Conservation (phyloP, 2,113 vertebrate species). For the human (Homo sapiens) region DNA sequence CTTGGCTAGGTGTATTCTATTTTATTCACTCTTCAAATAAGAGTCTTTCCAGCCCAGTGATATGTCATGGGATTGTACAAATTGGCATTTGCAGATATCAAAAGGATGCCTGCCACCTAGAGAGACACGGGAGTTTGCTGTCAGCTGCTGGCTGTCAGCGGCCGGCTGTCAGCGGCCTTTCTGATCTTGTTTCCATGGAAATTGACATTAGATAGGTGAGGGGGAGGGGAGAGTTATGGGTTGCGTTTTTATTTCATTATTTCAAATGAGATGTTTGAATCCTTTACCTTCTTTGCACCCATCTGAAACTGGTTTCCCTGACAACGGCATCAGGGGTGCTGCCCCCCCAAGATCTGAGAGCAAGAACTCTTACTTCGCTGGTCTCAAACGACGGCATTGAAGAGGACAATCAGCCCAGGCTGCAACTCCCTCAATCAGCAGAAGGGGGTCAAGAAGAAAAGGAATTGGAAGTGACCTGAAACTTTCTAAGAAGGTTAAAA, state of each 20-base stretch:
- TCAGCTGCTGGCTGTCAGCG: constrained; percentile 36
- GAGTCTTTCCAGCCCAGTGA: constrained; percentile 37
- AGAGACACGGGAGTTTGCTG: constrained; percentile 15
- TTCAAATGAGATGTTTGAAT: constrained; percentile 63
- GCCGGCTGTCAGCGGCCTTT: constrained; percentile 25
- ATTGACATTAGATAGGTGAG: constrained; percentile 59
- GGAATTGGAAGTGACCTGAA: constrained; percentile 21
- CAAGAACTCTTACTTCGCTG: neutral
- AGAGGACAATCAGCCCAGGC: neutral
- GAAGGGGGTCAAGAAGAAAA: neutral
- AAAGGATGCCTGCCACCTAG: constrained; percentile 36
- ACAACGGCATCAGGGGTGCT: constrained; percentile 32
- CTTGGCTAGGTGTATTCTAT: constrained; percentile 3
- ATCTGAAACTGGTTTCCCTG: constrained; percentile 57
- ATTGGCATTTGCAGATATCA: constrained; percentile 64
- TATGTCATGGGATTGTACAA: constrained; percentile 55
- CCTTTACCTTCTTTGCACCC: constrained; percentile 63
- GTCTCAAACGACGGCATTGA: neutral
- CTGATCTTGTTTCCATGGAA: constrained; percentile 67
- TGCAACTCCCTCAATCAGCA: neutral
- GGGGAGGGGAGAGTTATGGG: neutral
- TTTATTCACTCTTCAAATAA: constrained; percentile 53
- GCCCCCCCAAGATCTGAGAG: constrained; percentile 35
- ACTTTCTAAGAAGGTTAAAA: constrained; percentile 25
- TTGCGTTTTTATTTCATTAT: constrained; percentile 53